phyloP scores from a whole-genome alignment of 2,888 invertebrate species.

The Laspeyria flexula region DNA sequence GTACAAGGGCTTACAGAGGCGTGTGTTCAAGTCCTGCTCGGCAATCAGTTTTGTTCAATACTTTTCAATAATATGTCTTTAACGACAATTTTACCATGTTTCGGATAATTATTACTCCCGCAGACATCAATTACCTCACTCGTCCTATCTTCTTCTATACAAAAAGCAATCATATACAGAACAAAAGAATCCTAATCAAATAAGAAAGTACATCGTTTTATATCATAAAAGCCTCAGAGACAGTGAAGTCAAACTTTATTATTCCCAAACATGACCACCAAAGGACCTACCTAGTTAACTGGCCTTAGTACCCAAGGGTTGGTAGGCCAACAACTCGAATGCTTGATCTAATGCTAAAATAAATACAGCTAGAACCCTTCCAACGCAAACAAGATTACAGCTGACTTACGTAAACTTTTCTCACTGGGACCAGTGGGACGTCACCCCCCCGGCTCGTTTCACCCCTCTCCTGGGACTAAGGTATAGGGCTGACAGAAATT shows the following conservation, averaged over 20 bases:
- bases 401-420: slow-evolving; percentile 67
- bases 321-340: slow-evolving; percentile 16
- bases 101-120: too few relatives aligned
- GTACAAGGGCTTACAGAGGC: too few relatives aligned
- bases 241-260: background rate
- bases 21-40: too few relatives aligned
- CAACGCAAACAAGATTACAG: slow-evolving; percentile 68
- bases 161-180: too few relatives aligned
- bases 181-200: too few relatives aligned
- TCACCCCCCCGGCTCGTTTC: slow-evolving; percentile 14
- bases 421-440: slow-evolving; percentile 41
- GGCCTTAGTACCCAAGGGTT: background rate
- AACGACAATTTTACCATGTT: too few relatives aligned
- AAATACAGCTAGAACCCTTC: slow-evolving; percentile 45
- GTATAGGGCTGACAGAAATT: background rate
- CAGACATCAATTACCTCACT: too few relatives aligned
- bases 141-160: too few relatives aligned
- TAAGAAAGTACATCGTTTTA: background rate
- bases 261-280: background rate
- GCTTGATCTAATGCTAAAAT: slow-evolving; percentile 29
- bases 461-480: slow-evolving; percentile 50
- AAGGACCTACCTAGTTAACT: slow-evolving; percentile 2
- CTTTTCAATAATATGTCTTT: too few relatives aligned
- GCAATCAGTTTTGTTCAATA: too few relatives aligned
- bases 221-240: background rate